phyloP scores from a whole-genome alignment of 2,797 vertebrate genomes.

The Danio albolineatus region DNA sequence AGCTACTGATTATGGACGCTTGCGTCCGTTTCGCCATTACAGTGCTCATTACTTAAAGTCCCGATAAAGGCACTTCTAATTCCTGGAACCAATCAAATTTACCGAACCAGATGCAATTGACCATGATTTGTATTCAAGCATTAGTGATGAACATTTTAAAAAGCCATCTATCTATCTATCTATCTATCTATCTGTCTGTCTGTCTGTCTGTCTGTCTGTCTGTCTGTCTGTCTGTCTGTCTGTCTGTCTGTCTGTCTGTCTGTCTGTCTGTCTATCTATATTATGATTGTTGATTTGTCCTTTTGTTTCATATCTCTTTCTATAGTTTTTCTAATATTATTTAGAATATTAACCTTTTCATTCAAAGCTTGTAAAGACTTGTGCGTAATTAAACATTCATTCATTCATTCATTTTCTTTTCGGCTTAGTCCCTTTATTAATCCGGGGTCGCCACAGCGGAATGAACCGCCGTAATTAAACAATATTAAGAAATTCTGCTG shows the following conservation, averaged over 20 bases:
- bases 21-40: not conserved
- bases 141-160: not conserved
- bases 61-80: slow-evolving; percentile 36
- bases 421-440: too few relatives aligned
- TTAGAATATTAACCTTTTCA: not conserved
- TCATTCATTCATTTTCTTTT: too few relatives aligned
- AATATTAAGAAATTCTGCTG: not conserved
- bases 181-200: too few relatives aligned
- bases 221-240: too few relatives aligned
- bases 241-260: too few relatives aligned
- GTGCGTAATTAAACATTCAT: not conserved
- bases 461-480: not conserved
- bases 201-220: too few relatives aligned
- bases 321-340: too few relatives aligned
- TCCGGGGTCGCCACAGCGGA: too few relatives aligned
- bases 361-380: not conserved
- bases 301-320: too few relatives aligned
- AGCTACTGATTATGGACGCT: slow-evolving; percentile 18
- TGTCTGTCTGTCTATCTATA: too few relatives aligned
- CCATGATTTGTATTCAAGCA: slow-evolving; percentile 33
- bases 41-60: not conserved
- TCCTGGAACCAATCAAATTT: slow-evolving; percentile 54
- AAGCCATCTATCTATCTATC: too few relatives aligned
- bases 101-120: slow-evolving; percentile 48
- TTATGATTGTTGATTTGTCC: too few relatives aligned